Conservation (phyloP, 2,113 vertebrate species). For the Zosterops borbonicus region DNA sequence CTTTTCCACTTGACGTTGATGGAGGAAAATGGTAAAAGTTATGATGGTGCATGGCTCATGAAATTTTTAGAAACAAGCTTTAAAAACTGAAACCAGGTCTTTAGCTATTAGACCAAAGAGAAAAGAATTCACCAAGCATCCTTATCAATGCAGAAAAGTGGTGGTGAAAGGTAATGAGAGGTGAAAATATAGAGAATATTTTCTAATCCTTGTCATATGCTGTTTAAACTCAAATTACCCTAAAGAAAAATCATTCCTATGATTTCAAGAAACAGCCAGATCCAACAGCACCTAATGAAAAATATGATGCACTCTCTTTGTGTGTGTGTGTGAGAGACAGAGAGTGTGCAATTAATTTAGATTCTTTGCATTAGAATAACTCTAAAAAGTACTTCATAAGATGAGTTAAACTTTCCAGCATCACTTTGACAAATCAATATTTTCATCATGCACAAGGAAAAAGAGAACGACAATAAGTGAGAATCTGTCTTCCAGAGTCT, state of each 20-base stretch:
- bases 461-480: neutral
- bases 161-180: neutral
- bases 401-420: neutral
- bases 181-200: neutral
- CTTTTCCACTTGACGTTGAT: neutral
- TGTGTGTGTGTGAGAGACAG: rapidly evolving
- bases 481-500: neutral
- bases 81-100: neutral
- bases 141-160: neutral
- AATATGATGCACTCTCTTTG: neutral
- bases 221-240: neutral
- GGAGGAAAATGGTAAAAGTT: neutral
- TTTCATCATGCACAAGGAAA: neutral
- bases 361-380: neutral
- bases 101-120: neutral
- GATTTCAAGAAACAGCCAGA: neutral
- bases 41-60: too few species aligned
- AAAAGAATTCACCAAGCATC: neutral
- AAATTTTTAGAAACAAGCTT: neutral
- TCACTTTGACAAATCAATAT: neutral
- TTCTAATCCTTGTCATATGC: neutral
- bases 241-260: neutral
- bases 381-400: neutral
- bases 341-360: neutral
- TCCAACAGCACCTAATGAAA: neutral